A percentile compares a stretch with the other conserved stretches of the same genome.
Conservation (phyloP, 2,888 invertebrate genomes). For the Autographa pulchrina region DNA sequence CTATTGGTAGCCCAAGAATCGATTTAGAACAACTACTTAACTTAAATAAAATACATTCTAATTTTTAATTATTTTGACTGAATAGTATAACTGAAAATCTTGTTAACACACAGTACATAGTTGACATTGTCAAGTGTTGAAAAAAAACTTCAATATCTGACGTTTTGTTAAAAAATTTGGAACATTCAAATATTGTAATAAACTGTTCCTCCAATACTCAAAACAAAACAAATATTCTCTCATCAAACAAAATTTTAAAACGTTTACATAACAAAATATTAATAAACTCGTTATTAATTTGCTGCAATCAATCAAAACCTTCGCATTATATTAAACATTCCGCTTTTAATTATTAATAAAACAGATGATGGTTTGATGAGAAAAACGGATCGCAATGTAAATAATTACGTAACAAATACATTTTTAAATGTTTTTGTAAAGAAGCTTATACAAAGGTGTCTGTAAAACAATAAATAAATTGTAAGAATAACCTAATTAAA, state of each 20-base stretch:
- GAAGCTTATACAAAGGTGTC: background rate
- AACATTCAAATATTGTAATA: no score
- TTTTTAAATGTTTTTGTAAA: constrained; percentile 25
- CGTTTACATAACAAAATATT: constrained; percentile 6
- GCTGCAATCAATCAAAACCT: constrained; percentile 27
- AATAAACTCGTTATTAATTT: constrained; percentile 14
- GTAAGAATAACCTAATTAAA: no score
- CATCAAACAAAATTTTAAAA: constrained; percentile 4
- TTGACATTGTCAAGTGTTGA: no score
- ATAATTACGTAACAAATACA: constrained; percentile 29
- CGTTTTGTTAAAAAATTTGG: no score
- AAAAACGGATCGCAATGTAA: constrained; percentile 17
- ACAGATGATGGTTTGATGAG: constrained; percentile 43
- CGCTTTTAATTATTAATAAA: constrained; percentile 46
- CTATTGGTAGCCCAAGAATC: no score
- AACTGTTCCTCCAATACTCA: background rate
- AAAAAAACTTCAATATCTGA: no score
- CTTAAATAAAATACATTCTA: no score
- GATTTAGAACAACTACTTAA: no score
- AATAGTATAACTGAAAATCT: no score
- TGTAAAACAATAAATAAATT: no score
- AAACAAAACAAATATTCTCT: background rate
- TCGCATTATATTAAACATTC: constrained; percentile 30
- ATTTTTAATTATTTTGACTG: no score
- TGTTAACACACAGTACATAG: no score